Evolutionary conservation across 2,113 vertebrate genomes (phyloP).

Genomic region (Chrysochloris asiatica): DNA sequence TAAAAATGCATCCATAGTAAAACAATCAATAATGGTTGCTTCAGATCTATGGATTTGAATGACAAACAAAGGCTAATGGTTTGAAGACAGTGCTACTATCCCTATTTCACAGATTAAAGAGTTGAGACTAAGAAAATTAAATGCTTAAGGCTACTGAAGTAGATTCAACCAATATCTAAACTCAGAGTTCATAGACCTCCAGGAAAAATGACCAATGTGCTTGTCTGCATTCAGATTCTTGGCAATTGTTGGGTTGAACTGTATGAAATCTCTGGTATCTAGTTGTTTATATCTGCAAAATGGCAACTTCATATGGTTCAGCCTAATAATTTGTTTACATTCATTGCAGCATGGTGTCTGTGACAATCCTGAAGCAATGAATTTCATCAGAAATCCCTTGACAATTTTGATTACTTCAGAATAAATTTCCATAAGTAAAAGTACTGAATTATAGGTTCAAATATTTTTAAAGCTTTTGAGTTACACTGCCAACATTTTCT

Average conservation of each 20-base stretch:
- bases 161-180: not conserved
- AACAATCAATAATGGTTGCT: not conserved
- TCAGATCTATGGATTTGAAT: not conserved
- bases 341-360: not conserved
- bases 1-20: not conserved
- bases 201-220: not conserved
- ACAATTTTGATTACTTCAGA: not conserved
- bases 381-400: not conserved
- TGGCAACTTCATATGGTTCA: not conserved
- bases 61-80: not conserved
- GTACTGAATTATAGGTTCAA: not conserved
- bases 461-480: not conserved
- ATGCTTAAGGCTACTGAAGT: not conserved
- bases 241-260: not conserved
- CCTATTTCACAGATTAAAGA: constrained; percentile 3
- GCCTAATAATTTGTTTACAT: not conserved
- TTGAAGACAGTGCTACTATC: not conserved
- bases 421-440: not conserved
- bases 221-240: not conserved
- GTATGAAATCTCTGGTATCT: not conserved
- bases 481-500: not conserved
- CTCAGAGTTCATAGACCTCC: not conserved
- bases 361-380: not conserved
- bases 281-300: not conserved
- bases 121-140: not conserved